Evolutionary conservation across 2,113 vertebrate species (phyloP).

Genomic region (Rattus rattus): DNA sequence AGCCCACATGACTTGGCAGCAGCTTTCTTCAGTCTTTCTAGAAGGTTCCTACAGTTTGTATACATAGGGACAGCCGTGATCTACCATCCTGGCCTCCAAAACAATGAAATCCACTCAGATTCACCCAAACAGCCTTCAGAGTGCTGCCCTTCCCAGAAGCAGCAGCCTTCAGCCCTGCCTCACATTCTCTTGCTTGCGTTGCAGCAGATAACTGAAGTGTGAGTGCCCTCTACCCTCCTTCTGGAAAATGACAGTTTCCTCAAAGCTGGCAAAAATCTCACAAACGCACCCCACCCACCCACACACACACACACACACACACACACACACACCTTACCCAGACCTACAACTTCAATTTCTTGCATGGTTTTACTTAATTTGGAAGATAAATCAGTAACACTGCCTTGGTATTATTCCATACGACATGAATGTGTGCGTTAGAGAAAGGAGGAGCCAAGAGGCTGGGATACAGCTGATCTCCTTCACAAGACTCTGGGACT

Average conservation of each 20-base stretch:
- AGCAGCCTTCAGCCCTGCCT: constrained; percentile 26
- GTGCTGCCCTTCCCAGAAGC: constrained; percentile 51
- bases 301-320: constrained; percentile 45
- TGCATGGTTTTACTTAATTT: constrained; percentile 60
- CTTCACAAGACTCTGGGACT: background rate
- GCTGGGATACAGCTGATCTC: background rate
- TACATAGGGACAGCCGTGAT: background rate
- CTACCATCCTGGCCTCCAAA: background rate
- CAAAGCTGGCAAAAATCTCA: constrained; percentile 27
- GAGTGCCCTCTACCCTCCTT: constrained; percentile 83
- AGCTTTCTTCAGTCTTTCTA: background rate
- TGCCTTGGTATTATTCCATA: constrained; percentile 28
- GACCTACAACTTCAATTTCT: constrained; percentile 11
- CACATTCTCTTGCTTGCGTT: constrained; percentile 9
- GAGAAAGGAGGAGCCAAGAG: background rate
- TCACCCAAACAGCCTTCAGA: constrained; percentile 11
- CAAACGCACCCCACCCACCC: background rate
- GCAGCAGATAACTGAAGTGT: constrained; percentile 76
- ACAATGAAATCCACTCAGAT: constrained; percentile 43
- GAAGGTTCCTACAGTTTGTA: background rate
- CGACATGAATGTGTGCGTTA: background rate
- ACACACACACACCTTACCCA: background rate
- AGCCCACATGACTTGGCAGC: background rate
- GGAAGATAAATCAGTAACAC: constrained; percentile 42
- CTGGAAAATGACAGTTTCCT: constrained; percentile 77